Conservation (phyloP, 2,797 vertebrate genomes). For the Lepidocolaptes lacrymiger region DNA sequence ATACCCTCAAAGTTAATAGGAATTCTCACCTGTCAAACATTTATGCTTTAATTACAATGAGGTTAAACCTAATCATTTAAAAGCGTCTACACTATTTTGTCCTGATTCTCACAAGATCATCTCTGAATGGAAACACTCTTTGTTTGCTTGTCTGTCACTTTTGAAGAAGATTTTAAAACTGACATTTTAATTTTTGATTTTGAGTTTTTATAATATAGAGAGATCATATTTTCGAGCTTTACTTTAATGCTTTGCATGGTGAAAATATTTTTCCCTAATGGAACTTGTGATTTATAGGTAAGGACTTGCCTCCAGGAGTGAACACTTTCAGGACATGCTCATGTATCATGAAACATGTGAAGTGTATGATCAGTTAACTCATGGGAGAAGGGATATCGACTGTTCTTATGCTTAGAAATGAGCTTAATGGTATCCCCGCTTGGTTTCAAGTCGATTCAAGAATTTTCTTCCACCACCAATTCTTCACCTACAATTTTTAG, state of each 20-base stretch:
- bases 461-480: not conserved
- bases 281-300: not conserved
- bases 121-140: not conserved
- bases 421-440: not conserved
- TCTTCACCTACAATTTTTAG: not conserved
- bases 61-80: not conserved
- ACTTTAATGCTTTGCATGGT: not conserved
- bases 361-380: not conserved
- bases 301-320: not conserved
- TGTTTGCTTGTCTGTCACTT: not conserved
- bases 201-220: not conserved
- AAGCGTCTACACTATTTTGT: rapidly evolving
- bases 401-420: not conserved
- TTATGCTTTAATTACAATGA: not conserved
- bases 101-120: not conserved
- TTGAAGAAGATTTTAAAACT: not conserved
- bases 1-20: not conserved
- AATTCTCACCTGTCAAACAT: not conserved
- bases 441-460: not conserved
- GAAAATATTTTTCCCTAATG: not conserved
- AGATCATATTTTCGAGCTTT: not conserved
- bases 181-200: not conserved
- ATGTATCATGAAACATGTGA: not conserved
- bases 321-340: not conserved
- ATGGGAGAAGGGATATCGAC: not conserved